Evolutionary conservation across 2,113 vertebrate species (phyloP), one percentile per base, ranked within the genome.

Genomic region (Astur gentilis): DNA sequence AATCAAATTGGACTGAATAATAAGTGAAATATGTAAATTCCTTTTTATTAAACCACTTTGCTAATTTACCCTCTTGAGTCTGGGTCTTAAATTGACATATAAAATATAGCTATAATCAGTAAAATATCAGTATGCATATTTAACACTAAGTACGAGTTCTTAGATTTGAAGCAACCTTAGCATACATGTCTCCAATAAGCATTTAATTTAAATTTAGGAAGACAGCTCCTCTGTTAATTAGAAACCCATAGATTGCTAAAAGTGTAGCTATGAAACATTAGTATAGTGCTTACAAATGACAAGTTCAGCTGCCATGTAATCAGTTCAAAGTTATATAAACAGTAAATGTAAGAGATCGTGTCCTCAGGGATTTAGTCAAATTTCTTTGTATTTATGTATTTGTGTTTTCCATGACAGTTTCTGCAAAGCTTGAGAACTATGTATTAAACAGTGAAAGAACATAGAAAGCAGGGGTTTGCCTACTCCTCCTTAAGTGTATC

Each of bases 191-290:
- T 78, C 16, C 47, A 83, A 58, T 52, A 65, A 47, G 7, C 16
- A 82, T 22, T 81, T 71, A 64, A 83, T 85, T 95, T 93, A 80
- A 64, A 86, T 88, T 93, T 87, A 77, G 36, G 73, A 89, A 87
- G 80, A 52, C 40, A 65, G 5, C 7, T 95, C 52, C 57, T 84
- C 38, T 91, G 62, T 18, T 96, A 96, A 95, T 94, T 87, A 95
- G 87, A 88, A 95, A 81, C 27, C n/a, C 34, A 47, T 27, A 62
- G 71, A 79, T 11, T 92, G 42, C 60, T 80, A 61, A 77, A 97
- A 95, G 12, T 71, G 23, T 65, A 87, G 27, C 47, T 94, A 95
- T 71, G 66, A 90, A 91, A 58, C 49, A 55, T 79, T 93, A 83
- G 27, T 36, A 40, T n/a, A 90, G 16, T 34, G 22, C 75, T 96